Evolutionary conservation across 2,888 invertebrate species (phyloP).

Genomic region (Dorcus hopei): DNA sequence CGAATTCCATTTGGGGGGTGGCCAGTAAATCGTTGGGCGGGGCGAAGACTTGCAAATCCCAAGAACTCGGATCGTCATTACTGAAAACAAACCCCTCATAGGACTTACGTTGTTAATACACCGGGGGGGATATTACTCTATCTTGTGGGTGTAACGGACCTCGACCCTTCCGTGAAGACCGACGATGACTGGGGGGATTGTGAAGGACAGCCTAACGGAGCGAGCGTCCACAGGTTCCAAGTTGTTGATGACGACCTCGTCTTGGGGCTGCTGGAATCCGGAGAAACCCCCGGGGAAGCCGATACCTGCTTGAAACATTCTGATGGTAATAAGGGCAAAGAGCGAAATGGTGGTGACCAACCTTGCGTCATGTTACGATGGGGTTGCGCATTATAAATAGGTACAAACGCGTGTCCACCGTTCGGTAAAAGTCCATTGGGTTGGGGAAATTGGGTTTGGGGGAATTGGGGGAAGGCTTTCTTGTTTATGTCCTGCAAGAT

Average conservation of each 20-base stretch:
- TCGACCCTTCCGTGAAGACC: constrained; percentile 86
- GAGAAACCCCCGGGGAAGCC: constrained; percentile 29
- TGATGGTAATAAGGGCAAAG: not conserved
- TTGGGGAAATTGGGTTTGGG: constrained; percentile 16
- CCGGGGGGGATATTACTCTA: not conserved
- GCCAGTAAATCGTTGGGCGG: constrained; percentile 83
- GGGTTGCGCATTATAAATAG: constrained; percentile 34
- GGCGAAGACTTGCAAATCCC: constrained; percentile 84
- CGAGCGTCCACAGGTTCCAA: constrained; percentile 76
- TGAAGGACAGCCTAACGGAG: constrained; percentile 77
- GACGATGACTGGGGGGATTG: constrained; percentile 77
- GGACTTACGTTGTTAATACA: not conserved
- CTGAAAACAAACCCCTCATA: constrained; percentile 26
- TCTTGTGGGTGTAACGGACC: constrained; percentile 59
- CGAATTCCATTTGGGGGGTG: constrained; percentile 81
- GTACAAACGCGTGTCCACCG: constrained; percentile 32
- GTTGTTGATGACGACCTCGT: constrained; percentile 54
- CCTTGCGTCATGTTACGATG: constrained; percentile 37
- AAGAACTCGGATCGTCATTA: constrained; percentile 63
- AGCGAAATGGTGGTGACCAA: constrained; percentile 18
- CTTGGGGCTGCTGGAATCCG: constrained; percentile 46
- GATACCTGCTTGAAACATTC: constrained; percentile 3
- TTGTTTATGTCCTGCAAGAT: constrained; percentile 45
- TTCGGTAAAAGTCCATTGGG: constrained; percentile 25
- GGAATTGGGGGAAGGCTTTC: constrained; percentile 25